Evolutionary conservation across 1,140 invertebrate species (phyloP).

Genomic region (Pseudomyrmex flavicornis): DNA sequence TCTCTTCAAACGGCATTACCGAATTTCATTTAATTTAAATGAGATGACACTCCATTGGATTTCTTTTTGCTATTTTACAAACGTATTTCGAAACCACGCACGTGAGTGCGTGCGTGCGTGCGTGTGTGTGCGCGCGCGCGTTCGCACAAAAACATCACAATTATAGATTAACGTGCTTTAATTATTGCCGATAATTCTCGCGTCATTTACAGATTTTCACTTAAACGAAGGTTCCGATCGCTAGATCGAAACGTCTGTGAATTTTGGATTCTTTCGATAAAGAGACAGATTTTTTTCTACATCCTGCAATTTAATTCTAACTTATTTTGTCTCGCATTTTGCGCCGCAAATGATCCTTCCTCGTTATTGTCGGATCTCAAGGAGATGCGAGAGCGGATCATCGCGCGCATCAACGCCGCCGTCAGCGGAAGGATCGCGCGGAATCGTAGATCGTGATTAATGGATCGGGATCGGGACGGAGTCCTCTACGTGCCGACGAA

Average conservation of each 20-base stretch:
- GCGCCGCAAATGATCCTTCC: not conserved
- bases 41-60: conserved; percentile 13
- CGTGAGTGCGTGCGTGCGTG: not conserved
- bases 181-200: too few species aligned
- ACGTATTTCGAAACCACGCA: not conserved
- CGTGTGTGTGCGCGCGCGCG: too few species aligned
- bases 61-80: conserved; percentile 10
- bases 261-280: too few species aligned
- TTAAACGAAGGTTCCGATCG: too few species aligned
- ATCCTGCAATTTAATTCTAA: too few species aligned
- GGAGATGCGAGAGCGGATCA: not conserved
- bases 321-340: too few species aligned
- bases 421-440: conserved; percentile 8
- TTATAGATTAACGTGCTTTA: too few species aligned
- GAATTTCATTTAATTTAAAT: conserved; percentile 49
- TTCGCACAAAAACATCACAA: too few species aligned
- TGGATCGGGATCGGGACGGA: conserved; percentile 39
- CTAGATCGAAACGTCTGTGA: too few species aligned
- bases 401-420: conserved; percentile 4
- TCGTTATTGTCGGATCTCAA: conserved; percentile 36
- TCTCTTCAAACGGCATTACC: conserved; percentile 31
- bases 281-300: too few species aligned
- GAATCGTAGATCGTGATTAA: conserved; percentile 71
- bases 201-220: too few species aligned
- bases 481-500: conserved; percentile 61